Evolutionary conservation across 2,888 invertebrate species (phyloP).

Genomic region (Frankliniella fusca): DNA sequence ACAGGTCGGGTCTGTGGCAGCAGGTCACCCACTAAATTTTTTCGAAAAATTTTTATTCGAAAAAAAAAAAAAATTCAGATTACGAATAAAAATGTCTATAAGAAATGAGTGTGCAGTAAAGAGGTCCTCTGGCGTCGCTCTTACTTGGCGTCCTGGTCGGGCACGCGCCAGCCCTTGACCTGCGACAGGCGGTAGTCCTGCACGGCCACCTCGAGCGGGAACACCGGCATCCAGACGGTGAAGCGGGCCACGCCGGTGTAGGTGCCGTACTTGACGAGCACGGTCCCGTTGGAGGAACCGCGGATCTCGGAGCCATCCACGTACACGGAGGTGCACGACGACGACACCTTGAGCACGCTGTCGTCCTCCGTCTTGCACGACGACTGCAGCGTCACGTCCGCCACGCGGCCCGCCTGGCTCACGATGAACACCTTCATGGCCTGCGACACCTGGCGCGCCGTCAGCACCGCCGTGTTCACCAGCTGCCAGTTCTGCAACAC

Average conservation of each 20-base stretch:
- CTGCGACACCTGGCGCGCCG: conserved; percentile 88
- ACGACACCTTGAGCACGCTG: conserved; percentile 92
- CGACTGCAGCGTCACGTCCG: conserved; percentile 90
- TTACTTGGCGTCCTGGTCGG: conserved; percentile 61
- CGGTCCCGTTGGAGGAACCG: conserved; percentile 90
- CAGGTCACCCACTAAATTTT: neutral
- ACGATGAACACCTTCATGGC: conserved; percentile 95
- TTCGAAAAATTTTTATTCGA: no score
- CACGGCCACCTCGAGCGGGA: conserved; percentile 84
- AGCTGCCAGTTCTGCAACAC: conserved; percentile 81
- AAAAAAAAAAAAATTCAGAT: no score
- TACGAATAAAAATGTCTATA: no score
- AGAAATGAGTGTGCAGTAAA: no score
- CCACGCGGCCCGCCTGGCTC: conserved; percentile 87
- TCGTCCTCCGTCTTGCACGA: conserved; percentile 94
- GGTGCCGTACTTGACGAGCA: conserved; percentile 87
- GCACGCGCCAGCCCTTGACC: conserved; percentile 91
- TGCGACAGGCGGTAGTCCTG: conserved; percentile 86
- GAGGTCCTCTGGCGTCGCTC: neutral
- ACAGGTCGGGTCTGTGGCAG: neutral
- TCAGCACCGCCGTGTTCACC: conserved; percentile 90
- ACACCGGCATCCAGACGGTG: conserved; percentile 96
- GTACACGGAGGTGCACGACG: conserved; percentile 93
- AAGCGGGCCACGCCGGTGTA: conserved; percentile 83
- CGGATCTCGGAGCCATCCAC: conserved; percentile 93